Evolutionary conservation across 2,113 vertebrate genomes (phyloP), one percentile per base, ranked within the genome.

Genomic region (Forbesichthys agassizii): DNA sequence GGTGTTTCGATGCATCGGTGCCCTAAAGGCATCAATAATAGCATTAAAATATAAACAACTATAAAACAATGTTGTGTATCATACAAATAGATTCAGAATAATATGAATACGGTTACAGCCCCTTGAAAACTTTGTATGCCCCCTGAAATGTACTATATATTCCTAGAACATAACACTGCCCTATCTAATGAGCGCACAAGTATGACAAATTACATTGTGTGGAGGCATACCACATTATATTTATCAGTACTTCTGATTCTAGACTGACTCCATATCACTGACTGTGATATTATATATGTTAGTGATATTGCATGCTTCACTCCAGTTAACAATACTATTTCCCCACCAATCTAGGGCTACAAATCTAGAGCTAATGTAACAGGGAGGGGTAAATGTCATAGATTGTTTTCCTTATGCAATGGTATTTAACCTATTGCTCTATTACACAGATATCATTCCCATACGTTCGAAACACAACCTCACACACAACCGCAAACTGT

Each of bases 381-480:
- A 70, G 69, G 71, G 74, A 46, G 36, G 69, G 74, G 69, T 71
- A 61, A 76, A 84, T 59, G 60, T 63, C 48, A 82, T 79, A 48
- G 80, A 79, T 83, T 66, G 27, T 79, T 71, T 74, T 79, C 66
- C 81, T 82, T 77, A 83, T 61, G 66, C 18, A 66, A 46, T 53
- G 49, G 49, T 48, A 76, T 63, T 74, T 73, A 48, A 2, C 3
- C 68, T 71, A 13, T 3, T 48, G 58, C 68, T 69, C 48, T 46
- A n/a, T 42, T 46, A n/a, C 60, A 72, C 9, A 42, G 1, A 71
- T 18, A 16, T 61, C 66, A 80, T 18, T 52, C 0, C 7, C 13
- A 70, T 16, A 11, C 56, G 27, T 27, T 27, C 27, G 60, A 71
- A 69, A 59, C 10, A 47, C 18, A 27, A 27, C 27, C 20, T 20